These are phyloP conservation scores for Uloborus plumipes DNA, from an alignment of 2,888 invertebrate genomes.

Conservation along the genomic window DNA sequence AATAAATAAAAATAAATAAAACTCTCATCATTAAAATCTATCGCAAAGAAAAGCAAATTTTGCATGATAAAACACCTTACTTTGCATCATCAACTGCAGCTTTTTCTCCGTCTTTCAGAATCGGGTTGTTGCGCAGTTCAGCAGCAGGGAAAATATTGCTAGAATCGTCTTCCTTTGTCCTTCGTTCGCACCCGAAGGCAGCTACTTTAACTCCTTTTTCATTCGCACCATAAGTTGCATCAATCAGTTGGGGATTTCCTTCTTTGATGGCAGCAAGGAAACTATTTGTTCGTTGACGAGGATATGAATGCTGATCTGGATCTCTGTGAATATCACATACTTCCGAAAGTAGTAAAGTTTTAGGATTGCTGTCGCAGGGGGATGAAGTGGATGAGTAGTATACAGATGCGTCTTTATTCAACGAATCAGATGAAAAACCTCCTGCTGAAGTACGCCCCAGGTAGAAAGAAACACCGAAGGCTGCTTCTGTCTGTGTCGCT, in stretches of 20 bases:
- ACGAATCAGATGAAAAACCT: slow-evolving; percentile 23
- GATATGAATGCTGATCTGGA: slow-evolving; percentile 41
- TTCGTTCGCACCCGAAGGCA: too few relatives aligned
- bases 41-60: too few relatives aligned
- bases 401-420: slow-evolving; percentile 16
- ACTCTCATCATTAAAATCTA: too few relatives aligned
- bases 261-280: slow-evolving; percentile 60
- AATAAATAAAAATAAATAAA: too few relatives aligned
- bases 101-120: too few relatives aligned
- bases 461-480: slow-evolving; percentile 23
- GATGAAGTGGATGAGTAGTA: slow-evolving; percentile 33
- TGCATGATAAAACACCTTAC: too few relatives aligned
- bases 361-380: slow-evolving; percentile 38
- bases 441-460: slow-evolving; percentile 10
- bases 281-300: slow-evolving; percentile 59
- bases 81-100: too few relatives aligned
- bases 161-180: too few relatives aligned
- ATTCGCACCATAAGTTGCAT: slow-evolving; percentile 26
- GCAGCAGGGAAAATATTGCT: too few relatives aligned
- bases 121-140: too few relatives aligned
- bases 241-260: slow-evolving; percentile 50
- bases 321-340: slow-evolving; percentile 48
- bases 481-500: slow-evolving; percentile 64
- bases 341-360: slow-evolving; percentile 34
- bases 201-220: not conserved